Evolutionary conservation across 1,140 invertebrate genomes (phyloP).

Genomic region (Plutomurus gul): DNA sequence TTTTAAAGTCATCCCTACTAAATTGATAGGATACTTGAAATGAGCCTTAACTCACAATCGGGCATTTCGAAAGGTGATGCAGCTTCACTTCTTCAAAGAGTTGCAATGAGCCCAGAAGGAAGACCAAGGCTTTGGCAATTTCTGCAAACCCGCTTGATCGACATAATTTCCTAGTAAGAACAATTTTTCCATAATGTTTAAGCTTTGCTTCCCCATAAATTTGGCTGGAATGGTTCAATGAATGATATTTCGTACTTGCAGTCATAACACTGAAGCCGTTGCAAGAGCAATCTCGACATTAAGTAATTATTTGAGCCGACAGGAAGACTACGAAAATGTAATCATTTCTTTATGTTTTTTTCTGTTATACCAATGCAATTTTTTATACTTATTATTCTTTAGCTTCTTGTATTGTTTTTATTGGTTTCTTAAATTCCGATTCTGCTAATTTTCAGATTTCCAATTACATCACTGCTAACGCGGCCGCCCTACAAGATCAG

Average conservation of each 20-base stretch:
- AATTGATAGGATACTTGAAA: not conserved
- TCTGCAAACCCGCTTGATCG: not conserved
- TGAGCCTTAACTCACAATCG: not conserved
- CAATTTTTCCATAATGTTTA: not conserved
- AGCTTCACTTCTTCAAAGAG: not conserved
- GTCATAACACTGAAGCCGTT: not conserved
- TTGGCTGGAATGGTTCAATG: not conserved
- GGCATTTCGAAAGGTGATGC: not conserved
- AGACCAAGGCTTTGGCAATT: not conserved
- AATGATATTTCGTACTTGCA: not conserved
- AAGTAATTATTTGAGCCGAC: not conserved
- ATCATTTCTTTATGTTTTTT: no score
- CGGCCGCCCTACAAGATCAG: not conserved
- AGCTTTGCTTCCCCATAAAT: not conserved
- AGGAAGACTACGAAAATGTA: not conserved
- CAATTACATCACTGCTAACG: not conserved
- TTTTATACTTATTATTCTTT: not conserved
- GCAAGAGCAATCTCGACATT: not conserved
- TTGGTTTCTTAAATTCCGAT: no score
- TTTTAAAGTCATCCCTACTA: no score
- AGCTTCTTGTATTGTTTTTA: not conserved
- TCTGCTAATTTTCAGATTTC: no score
- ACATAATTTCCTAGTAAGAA: not conserved
- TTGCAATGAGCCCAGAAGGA: conserved; percentile 3
- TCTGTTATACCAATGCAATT: not conserved